A percentile compares a stretch with the other conserved stretches of the same genome.
Conservation (phyloP, 1,140 invertebrate genomes). For the Stegodyphus mimosarum region DNA sequence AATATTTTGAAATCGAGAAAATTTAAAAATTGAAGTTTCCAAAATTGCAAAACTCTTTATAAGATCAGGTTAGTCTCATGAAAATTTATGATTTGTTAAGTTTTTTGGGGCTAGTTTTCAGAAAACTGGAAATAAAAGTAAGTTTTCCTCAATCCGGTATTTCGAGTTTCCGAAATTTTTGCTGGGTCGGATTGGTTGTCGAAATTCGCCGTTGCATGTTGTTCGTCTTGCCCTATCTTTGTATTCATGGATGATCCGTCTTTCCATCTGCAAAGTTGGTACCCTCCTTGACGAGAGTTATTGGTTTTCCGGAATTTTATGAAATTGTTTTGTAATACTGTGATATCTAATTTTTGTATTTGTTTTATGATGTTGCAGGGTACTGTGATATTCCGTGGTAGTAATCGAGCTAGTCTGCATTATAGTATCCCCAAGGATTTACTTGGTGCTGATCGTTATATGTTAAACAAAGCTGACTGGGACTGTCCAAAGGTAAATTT, state of each 20-base stretch:
- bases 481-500: constrained; percentile 70
- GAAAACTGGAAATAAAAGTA: not conserved
- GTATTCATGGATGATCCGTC: constrained; percentile 29
- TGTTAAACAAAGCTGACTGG: constrained; percentile 69
- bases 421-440: constrained; percentile 68
- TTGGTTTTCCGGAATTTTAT: constrained; percentile 35
- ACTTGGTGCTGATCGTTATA: constrained; percentile 61
- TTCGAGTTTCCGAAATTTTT: not conserved
- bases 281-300: constrained; percentile 33
- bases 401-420: constrained; percentile 68
- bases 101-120: not conserved
- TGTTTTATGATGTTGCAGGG: constrained; percentile 67
- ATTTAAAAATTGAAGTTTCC: no score
- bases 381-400: constrained; percentile 68
- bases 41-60: no score
- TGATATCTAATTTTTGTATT: not conserved
- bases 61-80: no score
- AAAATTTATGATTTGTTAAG: no score
- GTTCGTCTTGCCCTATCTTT: constrained; percentile 40
- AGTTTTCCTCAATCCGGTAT: not conserved
- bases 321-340: constrained; percentile 6
- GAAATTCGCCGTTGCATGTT: constrained; percentile 41
- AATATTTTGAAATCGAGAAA: no score
- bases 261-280: constrained; percentile 17
- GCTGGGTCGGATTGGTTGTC: not conserved